Base-by-base conservation (phyloP, 2,888 invertebrate species). In the Pogonocherus hispidulus region DNA sequence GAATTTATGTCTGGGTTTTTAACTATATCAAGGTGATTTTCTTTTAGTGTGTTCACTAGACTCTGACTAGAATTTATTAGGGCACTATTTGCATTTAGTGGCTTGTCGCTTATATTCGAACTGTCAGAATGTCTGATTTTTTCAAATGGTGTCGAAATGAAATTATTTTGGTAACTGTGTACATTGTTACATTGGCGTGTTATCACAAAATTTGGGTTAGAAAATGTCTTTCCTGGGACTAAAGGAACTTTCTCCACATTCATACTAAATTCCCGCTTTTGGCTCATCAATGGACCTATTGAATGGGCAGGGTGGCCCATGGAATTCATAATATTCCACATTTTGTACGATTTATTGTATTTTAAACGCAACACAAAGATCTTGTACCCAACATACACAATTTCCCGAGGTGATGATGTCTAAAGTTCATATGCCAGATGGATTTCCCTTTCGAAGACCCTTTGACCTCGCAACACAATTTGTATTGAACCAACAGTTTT, bases 141-240 rank as follows among this genome's bases (percentile, higher is more conserved):
- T n/a, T 37, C 22, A 8, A 57, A 20, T 2, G 56, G 56, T 52
- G 46, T 20, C 16, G 54, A 32, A 44, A 51, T 46, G 22, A 41
- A 16, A 44, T 22, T 55, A 63, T 62, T 57, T 46, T 22, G 19
- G n/a, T 54, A n/a, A 54, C 23, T 62, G 20, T 72, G 69, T 14
- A 72, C 60, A 41, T 35, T 67, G n/a, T n/a, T n/a, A 20, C 63
- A 63, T 23, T 52, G 62, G 22, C 64, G 66, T 52, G 68, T 71
- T 55, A 74, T 77, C 27, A 77, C 74, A 66, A 76, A 76, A 62
- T 76, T 77, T 19, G 73, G 75, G 23, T 77, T 77, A 6, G 44
- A 66, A 63, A 77, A 76, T 4, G 64, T 37, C 60, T 73, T 77
- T 16, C 63, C 65, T 11, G 70, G 66, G 20, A 35, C 19, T n/a